phyloP scores from a whole-genome alignment of 2,888 invertebrate species.

The Cryptocheilus praepositus region DNA sequence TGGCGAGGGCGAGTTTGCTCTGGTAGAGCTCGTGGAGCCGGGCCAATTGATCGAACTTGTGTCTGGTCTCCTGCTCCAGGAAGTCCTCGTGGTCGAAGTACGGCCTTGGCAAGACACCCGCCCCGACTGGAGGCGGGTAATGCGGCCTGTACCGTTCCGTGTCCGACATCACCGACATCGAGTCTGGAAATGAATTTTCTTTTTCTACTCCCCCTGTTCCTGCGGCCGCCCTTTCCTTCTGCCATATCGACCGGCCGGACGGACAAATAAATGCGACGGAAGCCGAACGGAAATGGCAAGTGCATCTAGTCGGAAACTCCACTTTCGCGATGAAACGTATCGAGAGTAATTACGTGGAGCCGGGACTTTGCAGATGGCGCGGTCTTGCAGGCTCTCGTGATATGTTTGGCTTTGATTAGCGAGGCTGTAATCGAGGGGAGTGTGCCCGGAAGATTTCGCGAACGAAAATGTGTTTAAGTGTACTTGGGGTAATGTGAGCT shows the following conservation, averaged over 20 bases:
- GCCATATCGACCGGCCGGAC: background rate
- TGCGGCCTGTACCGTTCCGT: conserved; percentile 71
- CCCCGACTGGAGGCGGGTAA: conserved; percentile 65
- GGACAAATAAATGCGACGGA: background rate
- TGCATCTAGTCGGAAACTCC: background rate
- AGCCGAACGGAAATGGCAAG: background rate
- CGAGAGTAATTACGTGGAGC: conserved; percentile 1
- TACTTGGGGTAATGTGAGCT: no score
- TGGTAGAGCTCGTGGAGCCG: conserved; percentile 88
- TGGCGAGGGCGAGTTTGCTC: conserved; percentile 85
- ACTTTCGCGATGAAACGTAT: background rate
- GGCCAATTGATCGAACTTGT: conserved; percentile 87
- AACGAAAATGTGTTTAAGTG: no score
- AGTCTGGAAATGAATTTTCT: conserved; percentile 69
- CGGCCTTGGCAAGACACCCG: conserved; percentile 69
- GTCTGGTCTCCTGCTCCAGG: conserved; percentile 75
- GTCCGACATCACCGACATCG: conserved; percentile 75
- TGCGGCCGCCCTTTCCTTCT: conserved; percentile 1
- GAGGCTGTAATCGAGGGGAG: no score
- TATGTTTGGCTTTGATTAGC: no score
- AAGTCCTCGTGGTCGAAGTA: conserved; percentile 75
- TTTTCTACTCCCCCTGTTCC: conserved; percentile 11
- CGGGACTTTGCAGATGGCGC: no score
- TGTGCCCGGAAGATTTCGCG: no score
- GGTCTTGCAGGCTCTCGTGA: no score